These are phyloP conservation scores for Sebastes aleutianus DNA, from an alignment of 2,797 vertebrate genomes.

Conservation along the genomic window DNA sequence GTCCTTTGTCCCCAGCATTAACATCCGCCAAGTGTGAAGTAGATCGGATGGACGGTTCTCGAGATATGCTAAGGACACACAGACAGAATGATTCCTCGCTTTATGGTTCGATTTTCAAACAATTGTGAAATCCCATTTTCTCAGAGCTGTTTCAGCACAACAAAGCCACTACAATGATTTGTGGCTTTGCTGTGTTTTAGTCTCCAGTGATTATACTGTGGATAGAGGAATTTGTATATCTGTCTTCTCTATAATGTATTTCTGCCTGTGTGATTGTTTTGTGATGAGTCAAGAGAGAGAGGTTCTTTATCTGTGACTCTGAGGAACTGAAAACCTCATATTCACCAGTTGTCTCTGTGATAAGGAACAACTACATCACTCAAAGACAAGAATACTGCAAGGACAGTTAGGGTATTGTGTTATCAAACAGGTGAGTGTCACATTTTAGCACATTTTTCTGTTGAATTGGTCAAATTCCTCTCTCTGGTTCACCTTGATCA, in stretches of 20 bases:
- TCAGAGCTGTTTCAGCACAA: too few relatives aligned
- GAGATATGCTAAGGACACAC: too few relatives aligned
- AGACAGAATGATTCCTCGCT: too few relatives aligned
- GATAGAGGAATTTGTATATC: background rate
- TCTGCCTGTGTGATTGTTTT: background rate
- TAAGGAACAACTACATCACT: background rate
- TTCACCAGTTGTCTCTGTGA: background rate
- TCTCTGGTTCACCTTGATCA: conserved; percentile 2
- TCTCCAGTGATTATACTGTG: background rate
- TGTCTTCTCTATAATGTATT: background rate
- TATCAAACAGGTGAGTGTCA: background rate
- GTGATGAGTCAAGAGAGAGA: background rate
- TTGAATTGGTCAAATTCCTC: conserved; percentile 46
- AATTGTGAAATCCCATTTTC: background rate
- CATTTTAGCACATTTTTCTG: background rate
- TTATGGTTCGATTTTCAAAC: too few relatives aligned
- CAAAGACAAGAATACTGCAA: background rate
- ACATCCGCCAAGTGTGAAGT: too few relatives aligned
- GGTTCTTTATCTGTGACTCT: background rate
- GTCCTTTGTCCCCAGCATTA: too few relatives aligned
- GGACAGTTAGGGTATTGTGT: background rate
- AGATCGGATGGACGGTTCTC: too few relatives aligned
- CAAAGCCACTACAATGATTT: background rate
- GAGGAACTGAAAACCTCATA: background rate
- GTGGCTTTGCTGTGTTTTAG: background rate